These are phyloP conservation scores for Cephus cinctus DNA, from an alignment of 1,140 invertebrate species.

Conservation along the genomic window DNA sequence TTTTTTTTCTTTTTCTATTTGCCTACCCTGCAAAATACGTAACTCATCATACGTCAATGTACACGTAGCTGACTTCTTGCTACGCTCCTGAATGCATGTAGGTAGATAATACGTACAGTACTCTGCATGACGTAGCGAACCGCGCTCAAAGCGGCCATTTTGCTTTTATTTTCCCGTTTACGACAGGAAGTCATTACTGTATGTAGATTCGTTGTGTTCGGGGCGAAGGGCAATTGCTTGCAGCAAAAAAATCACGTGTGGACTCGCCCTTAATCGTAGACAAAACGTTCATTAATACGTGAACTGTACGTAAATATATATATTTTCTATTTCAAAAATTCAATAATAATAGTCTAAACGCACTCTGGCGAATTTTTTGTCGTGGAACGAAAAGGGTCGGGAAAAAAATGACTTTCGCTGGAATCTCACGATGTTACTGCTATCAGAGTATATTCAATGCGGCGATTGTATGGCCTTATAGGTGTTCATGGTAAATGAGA, in stretches of 20 bases:
- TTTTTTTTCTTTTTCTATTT: neutral
- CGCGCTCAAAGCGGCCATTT: too few species aligned
- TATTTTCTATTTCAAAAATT: too few species aligned
- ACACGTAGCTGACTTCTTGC: neutral
- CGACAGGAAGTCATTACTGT: neutral
- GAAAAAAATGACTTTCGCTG: too few species aligned
- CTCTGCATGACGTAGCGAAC: conserved; percentile 24
- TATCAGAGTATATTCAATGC: too few species aligned
- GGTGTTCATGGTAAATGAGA: neutral
- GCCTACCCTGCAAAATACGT: conserved; percentile 5
- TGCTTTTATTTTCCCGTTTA: neutral
- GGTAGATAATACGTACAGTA: neutral
- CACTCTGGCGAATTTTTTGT: too few species aligned
- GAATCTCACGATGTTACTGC: too few species aligned
- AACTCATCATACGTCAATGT: conserved; percentile 29
- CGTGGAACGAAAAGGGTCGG: too few species aligned
- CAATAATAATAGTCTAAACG: too few species aligned
- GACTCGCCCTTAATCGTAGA: too few species aligned
- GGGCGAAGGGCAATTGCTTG: neutral
- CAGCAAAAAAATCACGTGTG: too few species aligned
- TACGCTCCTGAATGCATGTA: neutral
- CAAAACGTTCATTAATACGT: too few species aligned
- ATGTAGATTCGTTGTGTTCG: neutral
- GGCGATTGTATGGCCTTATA: conserved; percentile 8
- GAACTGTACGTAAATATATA: too few species aligned